phyloP scores from a whole-genome alignment of 2,797 vertebrate genomes.

The Petrocephalus sullivani region DNA sequence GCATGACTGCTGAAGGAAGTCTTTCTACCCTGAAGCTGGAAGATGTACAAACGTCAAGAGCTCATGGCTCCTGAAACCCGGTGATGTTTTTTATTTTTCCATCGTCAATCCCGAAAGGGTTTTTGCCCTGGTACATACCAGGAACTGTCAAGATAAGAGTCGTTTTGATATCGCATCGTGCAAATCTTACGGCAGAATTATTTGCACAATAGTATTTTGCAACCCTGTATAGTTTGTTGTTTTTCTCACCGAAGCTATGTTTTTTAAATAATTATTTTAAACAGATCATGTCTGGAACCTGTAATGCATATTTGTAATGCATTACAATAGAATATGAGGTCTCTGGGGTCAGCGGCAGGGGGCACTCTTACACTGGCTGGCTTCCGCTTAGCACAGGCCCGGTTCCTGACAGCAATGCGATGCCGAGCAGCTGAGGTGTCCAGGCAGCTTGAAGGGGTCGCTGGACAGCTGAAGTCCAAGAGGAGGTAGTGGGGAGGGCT shows the following conservation, averaged over 20 bases:
- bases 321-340: background rate
- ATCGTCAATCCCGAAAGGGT: background rate
- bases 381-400: conserved; percentile 59
- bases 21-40: background rate
- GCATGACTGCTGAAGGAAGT: background rate
- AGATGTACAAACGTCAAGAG: background rate
- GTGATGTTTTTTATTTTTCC: background rate
- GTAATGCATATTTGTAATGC: background rate
- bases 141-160: background rate
- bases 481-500: conserved; percentile 60
- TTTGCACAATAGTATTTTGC: background rate
- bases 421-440: conserved; percentile 79
- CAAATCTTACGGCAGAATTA: background rate
- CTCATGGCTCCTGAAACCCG: background rate
- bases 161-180: background rate
- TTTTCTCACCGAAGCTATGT: background rate
- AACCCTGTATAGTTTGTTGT: background rate
- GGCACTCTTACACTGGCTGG: conserved; percentile 45
- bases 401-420: conserved; percentile 74
- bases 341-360: background rate
- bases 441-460: conserved; percentile 67
- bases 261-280: background rate
- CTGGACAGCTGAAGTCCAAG: conserved; percentile 67
- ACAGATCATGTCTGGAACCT: background rate
- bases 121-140: background rate